These are phyloP conservation scores for Daphoenositta chrysoptera DNA, from an alignment of 2,113 vertebrate genomes.

Conservation along the genomic window DNA sequence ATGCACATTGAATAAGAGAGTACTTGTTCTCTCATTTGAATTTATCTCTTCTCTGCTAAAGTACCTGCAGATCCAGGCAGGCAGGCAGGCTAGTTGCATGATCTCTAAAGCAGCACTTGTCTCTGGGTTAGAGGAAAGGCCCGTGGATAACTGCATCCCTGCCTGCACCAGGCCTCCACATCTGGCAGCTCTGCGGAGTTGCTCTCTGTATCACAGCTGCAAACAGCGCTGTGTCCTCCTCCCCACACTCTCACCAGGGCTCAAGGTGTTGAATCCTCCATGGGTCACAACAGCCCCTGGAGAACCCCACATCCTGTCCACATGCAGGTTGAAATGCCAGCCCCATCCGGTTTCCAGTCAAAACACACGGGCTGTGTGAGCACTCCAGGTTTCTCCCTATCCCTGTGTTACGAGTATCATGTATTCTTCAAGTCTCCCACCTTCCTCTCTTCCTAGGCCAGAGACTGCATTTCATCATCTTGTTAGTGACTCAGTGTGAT, in stretches of 20 bases:
- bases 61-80: neutral
- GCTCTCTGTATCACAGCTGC: neutral
- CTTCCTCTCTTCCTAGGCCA: neutral
- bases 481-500: neutral
- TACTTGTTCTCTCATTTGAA: constrained; percentile 5
- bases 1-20: neutral
- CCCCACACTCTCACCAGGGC: accelerated
- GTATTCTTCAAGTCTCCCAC: neutral
- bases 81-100: neutral
- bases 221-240: neutral
- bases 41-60: neutral
- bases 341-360: neutral
- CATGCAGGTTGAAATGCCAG: neutral
- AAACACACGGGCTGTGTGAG: neutral
- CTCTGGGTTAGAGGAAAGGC: neutral
- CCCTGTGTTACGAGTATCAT: neutral
- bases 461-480: neutral
- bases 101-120: neutral
- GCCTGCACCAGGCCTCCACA: neutral
- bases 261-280: neutral
- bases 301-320: neutral
- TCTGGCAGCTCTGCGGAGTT: neutral
- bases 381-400: neutral
- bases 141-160: neutral
- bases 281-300: neutral